Evolutionary conservation across 2,113 vertebrate species (phyloP).

Genomic region (Echinops telfairi): DNA sequence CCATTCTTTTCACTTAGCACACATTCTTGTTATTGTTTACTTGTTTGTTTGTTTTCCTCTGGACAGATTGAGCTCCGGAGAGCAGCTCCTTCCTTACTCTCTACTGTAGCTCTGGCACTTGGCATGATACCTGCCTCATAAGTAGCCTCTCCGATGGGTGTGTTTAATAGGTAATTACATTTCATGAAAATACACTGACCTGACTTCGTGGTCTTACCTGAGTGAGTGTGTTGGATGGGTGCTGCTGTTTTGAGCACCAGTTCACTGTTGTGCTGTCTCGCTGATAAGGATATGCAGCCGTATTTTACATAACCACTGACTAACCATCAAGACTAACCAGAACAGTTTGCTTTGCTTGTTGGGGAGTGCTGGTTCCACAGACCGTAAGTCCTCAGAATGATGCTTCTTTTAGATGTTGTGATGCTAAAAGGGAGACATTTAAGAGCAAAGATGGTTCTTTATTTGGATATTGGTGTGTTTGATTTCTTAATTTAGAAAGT

Average conservation of each 20-base stretch:
- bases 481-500: slow-evolving; percentile 14
- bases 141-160: not conserved
- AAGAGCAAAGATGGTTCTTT: not conserved
- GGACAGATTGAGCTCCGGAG: not conserved
- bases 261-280: not conserved
- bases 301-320: not conserved
- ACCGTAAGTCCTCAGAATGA: not conserved
- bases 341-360: not conserved
- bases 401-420: not conserved
- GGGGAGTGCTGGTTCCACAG: not conserved
- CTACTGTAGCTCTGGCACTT: not conserved
- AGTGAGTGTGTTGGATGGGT: not conserved
- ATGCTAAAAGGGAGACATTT: not conserved
- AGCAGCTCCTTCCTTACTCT: not conserved
- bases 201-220: not conserved
- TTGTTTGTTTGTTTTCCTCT: not conserved
- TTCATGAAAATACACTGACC: not conserved
- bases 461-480: slow-evolving; percentile 10
- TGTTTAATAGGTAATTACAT: not conserved
- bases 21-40: not conserved
- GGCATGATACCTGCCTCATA: not conserved
- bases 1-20: not conserved
- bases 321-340: slow-evolving; percentile 28
- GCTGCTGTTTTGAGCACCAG: not conserved
- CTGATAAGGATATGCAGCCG: not conserved